phyloP scores from a whole-genome alignment of 37 sponge, comb jelly and placozoan genomes.

The Halisarca cf. caerulea region DNA sequence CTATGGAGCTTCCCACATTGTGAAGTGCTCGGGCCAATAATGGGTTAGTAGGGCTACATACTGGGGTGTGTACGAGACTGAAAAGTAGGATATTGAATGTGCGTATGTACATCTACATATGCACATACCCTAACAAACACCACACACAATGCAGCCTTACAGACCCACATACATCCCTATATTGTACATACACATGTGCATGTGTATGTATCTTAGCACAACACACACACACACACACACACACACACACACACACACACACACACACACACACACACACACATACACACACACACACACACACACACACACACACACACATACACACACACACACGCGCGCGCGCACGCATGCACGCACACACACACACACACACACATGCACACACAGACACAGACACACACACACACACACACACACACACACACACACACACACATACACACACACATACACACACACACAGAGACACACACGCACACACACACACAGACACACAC shows the following conservation, averaged over 20 bases:
- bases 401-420: slow-evolving; percentile 16
- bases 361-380: slow-evolving; percentile 27
- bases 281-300: not conserved
- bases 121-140: too few species aligned
- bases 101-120: too few species aligned
- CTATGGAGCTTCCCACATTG: too few species aligned
- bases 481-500: slow-evolving; percentile 5
- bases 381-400: slow-evolving; percentile 1
- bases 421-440: slow-evolving; percentile 22
- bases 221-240: slow-evolving; percentile 21
- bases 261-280: slow-evolving; percentile 21
- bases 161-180: too few species aligned
- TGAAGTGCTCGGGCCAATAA: too few species aligned
- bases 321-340: not conserved
- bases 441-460: slow-evolving; percentile 13
- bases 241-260: slow-evolving; percentile 28
- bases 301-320: slow-evolving; percentile 37
- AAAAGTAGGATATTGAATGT: too few species aligned
- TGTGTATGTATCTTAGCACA: not conserved
- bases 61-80: too few species aligned
- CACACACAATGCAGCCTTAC: too few species aligned
- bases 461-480: slow-evolving; percentile 21
- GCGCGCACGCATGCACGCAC: not conserved
- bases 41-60: too few species aligned
- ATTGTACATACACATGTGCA: too few species aligned